Percentiles rank a stretch among this genome's conserved stretches.
Conservation (phyloP, 2,113 vertebrate species). For the Spheniscus mendiculus region DNA sequence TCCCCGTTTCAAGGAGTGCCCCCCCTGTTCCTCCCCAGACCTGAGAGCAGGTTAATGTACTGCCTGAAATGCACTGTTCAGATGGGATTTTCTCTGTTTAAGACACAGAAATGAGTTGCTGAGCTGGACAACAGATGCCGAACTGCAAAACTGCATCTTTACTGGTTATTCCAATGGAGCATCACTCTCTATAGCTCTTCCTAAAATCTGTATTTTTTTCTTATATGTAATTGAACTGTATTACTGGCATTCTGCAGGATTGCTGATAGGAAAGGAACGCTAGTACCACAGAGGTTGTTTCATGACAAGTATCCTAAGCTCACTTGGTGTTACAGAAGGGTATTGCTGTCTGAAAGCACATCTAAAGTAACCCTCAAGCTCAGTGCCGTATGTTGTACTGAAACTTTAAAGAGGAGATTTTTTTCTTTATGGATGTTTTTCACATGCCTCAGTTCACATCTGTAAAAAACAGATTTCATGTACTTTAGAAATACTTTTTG, state of each 20-base stretch:
- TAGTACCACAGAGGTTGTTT: neutral
- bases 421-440: neutral
- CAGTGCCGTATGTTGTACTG: neutral
- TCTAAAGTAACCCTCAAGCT: neutral
- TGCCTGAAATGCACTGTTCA: neutral
- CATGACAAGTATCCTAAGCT: constrained; percentile 11
- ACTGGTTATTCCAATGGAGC: neutral
- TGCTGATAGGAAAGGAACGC: neutral
- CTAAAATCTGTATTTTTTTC: neutral
- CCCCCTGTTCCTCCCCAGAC: neutral
- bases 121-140: neutral
- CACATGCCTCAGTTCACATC: neutral
- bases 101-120: neutral
- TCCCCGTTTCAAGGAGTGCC: fast-evolving
- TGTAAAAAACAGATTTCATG: neutral
- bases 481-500: neutral
- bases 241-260: neutral
- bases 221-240: neutral
- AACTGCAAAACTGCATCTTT: neutral
- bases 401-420: constrained; percentile 18
- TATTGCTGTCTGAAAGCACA: constrained; percentile 14
- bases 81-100: neutral
- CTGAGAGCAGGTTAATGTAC: neutral
- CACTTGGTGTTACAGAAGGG: constrained; percentile 10
- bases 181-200: neutral